Evolutionary conservation across 2,797 vertebrate genomes (phyloP).

Genomic region (Neopelma chrysocephalum): DNA sequence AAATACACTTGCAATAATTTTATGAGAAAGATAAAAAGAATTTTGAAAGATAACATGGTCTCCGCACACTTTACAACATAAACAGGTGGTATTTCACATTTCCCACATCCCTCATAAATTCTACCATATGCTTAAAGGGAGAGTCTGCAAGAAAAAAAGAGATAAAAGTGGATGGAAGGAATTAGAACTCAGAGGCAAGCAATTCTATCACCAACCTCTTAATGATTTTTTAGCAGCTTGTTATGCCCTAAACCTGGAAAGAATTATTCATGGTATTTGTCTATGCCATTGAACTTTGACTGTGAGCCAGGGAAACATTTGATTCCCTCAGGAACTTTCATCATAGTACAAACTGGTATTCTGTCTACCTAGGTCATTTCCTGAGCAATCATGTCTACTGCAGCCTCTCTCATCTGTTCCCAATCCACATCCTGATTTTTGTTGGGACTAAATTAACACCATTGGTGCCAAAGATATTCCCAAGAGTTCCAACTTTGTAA

Average conservation of each 20-base stretch:
- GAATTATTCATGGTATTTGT: slow-evolving; percentile 32
- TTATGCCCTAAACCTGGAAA: background rate
- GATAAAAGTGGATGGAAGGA: background rate
- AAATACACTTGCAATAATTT: background rate
- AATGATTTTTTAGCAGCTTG: background rate
- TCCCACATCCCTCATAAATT: background rate
- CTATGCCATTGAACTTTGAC: slow-evolving; percentile 5
- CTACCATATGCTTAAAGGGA: background rate
- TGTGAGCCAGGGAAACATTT: background rate
- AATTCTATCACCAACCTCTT: background rate
- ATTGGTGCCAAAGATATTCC: background rate
- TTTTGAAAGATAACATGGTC: background rate
- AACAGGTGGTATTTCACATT: slow-evolving; percentile 3
- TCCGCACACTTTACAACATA: background rate
- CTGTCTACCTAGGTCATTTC: background rate
- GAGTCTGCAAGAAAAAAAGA: background rate
- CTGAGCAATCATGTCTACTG: background rate
- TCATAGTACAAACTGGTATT: background rate
- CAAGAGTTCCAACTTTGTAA: background rate
- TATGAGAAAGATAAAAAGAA: background rate
- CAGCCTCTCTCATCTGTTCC: background rate
- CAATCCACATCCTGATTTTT: background rate
- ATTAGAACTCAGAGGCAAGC: background rate
- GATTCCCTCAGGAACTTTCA: background rate
- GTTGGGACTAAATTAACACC: background rate